Evolutionary conservation across 2,797 vertebrate genomes (phyloP).

Genomic region (Gobio occitaniae): DNA sequence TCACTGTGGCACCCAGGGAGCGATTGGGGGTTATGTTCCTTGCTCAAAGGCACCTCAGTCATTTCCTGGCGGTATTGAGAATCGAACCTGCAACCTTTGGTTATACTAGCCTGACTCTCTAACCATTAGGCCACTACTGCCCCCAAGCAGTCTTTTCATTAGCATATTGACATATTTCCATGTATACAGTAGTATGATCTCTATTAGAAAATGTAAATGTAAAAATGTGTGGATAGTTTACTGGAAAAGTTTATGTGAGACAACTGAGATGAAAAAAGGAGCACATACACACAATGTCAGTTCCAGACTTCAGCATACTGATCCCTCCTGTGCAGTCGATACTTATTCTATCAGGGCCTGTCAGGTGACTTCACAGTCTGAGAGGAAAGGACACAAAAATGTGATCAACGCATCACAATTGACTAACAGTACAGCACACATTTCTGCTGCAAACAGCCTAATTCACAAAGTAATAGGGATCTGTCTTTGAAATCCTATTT

Average conservation of each 20-base stretch:
- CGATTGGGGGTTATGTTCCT: too few relatives aligned
- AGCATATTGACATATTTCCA: too few relatives aligned
- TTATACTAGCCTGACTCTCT: too few relatives aligned
- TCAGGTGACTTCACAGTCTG: conserved; percentile 53
- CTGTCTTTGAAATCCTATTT: conserved; percentile 61
- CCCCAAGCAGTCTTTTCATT: too few relatives aligned
- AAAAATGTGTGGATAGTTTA: background rate
- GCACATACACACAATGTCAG: conserved; percentile 3
- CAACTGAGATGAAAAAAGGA: background rate
- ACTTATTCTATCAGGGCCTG: conserved; percentile 60
- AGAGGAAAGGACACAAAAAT: conserved; percentile 62
- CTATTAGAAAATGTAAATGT: conserved; percentile 5
- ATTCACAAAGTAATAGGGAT: conserved; percentile 63
- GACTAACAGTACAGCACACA: conserved; percentile 54
- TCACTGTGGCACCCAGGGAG: too few relatives aligned
- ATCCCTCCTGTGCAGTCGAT: conserved; percentile 61
- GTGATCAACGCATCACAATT: conserved; percentile 61
- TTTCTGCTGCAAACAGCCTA: conserved; percentile 62
- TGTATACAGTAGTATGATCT: background rate
- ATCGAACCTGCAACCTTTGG: too few relatives aligned
- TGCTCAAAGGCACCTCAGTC: too few relatives aligned
- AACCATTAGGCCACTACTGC: too few relatives aligned
- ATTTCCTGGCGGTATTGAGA: too few relatives aligned
- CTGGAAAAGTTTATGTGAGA: background rate
- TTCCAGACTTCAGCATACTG: conserved; percentile 50